These are phyloP conservation scores for Deilephila elpenor DNA, from an alignment of 2,888 invertebrate species.

Conservation along the genomic window DNA sequence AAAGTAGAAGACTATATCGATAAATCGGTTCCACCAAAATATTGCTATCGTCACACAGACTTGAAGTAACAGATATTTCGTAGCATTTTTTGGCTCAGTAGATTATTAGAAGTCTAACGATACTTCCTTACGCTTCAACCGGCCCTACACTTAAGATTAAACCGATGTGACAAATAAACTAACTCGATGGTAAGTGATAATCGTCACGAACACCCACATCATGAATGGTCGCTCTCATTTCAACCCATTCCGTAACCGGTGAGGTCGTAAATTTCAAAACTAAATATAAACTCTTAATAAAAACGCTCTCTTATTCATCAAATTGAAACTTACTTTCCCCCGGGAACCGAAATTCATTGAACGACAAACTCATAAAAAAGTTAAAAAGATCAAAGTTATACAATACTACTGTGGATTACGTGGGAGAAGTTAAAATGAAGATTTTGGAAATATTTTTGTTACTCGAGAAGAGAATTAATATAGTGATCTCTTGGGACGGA, in stretches of 20 bases:
- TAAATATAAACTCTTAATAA: conserved; percentile 14
- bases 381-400: neutral
- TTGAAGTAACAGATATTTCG: too few relatives aligned
- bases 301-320: conserved; percentile 20
- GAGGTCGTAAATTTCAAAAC: neutral
- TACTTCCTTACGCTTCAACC: too few relatives aligned
- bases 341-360: conserved; percentile 5
- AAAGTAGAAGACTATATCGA: too few relatives aligned
- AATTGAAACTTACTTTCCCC: conserved; percentile 19
- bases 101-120: too few relatives aligned
- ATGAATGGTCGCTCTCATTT: neutral
- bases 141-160: too few relatives aligned
- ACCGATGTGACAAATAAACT: too few relatives aligned
- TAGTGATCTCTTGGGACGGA: neutral
- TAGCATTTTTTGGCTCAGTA: too few relatives aligned
- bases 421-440: neutral
- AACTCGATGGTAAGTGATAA: neutral
- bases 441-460: neutral
- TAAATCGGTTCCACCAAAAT: too few relatives aligned
- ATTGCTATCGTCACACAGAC: too few relatives aligned
- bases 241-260: neutral
- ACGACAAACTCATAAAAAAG: neutral
- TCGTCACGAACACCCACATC: neutral
- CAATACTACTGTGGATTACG: neutral
- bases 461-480: neutral